Conservation (phyloP, 2,797 vertebrate species). For the Enteromius trimaculatus region DNA sequence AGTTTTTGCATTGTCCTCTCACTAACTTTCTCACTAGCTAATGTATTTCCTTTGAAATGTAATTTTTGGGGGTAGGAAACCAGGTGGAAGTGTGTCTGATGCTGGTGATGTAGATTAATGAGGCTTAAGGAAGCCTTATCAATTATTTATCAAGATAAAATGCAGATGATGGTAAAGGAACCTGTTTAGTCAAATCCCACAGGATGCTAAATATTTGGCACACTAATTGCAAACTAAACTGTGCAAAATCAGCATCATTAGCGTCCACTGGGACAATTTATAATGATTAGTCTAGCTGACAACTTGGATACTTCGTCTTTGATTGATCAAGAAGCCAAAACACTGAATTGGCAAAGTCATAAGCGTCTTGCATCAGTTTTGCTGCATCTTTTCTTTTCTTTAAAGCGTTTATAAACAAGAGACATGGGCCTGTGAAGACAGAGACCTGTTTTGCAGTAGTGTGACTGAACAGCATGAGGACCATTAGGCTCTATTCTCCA, state of each 20-base stretch:
- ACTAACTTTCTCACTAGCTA: slow-evolving; percentile 1
- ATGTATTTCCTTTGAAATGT: neutral
- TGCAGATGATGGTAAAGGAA: slow-evolving; percentile 16
- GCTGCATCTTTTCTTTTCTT: neutral
- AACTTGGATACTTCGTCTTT: neutral
- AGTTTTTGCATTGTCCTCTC: slow-evolving; percentile 17
- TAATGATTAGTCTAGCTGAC: slow-evolving; percentile 37
- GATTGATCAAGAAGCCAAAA: no score
- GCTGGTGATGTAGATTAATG: slow-evolving; percentile 28
- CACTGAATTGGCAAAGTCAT: no score
- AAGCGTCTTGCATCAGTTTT: slow-evolving; percentile 3
- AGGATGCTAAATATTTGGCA: slow-evolving; percentile 34
- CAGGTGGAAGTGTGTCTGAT: slow-evolving; percentile 9
- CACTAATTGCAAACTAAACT: slow-evolving; percentile 30
- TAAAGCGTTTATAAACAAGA: neutral
- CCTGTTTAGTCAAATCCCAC: slow-evolving; percentile 15
- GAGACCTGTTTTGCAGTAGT: slow-evolving; percentile 3
- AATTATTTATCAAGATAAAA: slow-evolving; percentile 32
- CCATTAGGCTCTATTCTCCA: slow-evolving; percentile 8
- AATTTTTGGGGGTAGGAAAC: slow-evolving; percentile 2
- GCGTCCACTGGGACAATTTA: slow-evolving; percentile 40
- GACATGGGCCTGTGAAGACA: neutral
- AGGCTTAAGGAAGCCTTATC: slow-evolving; percentile 16
- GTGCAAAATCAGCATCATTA: slow-evolving; percentile 44
- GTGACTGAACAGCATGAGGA: slow-evolving; percentile 11